Evolutionary conservation across 2,888 invertebrate genomes (phyloP), one percentile per base, ranked within the genome.

Genomic region (Cephus runcator): DNA sequence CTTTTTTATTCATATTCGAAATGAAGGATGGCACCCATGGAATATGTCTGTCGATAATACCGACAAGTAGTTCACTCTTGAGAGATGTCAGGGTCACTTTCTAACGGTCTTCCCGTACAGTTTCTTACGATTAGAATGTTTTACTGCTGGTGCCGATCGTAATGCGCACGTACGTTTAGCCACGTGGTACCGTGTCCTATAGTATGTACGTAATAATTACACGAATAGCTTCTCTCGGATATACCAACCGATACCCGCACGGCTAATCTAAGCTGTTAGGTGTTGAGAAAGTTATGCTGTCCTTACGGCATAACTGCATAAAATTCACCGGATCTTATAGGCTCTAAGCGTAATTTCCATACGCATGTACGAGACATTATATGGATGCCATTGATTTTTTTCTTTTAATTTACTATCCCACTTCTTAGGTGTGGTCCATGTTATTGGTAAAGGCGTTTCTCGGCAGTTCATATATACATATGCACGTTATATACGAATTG

Each of bases 201-300:
- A 56, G 23, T 56, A 23, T 23, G 56, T 56, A 23, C 15, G 56
- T 56, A 56, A 56, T 56, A 56, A 56, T 23, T 56, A 56, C 23
- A 56, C 23, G 56, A 23, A 75, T 68, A 75, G 73, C 68, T 69
- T 34, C 81, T 80, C 77, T 73, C 78, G 78, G 78, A 75, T 80
- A 23, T 56, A 56, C 40, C 6, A 40, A 23, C 15, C 40, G 15
- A 40, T 40, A 15, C 40, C 0, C 23, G 23, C 40, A 23, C 30
- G 35, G 76, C 73, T 82, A 81, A 83, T 80, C 79, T 73, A 79
- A 79, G 76, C 79, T 75, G 79, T 76, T 81, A 81, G 79, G 83
- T 81, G 82, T 79, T 69, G 79, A 80, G 80, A 56, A 15, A 81
- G 80, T 82, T 82, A 81, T 79, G 83, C 80, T 79, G 79, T 82